phyloP scores from a whole-genome alignment of 2,113 vertebrate species.

The Rattus rattus region DNA sequence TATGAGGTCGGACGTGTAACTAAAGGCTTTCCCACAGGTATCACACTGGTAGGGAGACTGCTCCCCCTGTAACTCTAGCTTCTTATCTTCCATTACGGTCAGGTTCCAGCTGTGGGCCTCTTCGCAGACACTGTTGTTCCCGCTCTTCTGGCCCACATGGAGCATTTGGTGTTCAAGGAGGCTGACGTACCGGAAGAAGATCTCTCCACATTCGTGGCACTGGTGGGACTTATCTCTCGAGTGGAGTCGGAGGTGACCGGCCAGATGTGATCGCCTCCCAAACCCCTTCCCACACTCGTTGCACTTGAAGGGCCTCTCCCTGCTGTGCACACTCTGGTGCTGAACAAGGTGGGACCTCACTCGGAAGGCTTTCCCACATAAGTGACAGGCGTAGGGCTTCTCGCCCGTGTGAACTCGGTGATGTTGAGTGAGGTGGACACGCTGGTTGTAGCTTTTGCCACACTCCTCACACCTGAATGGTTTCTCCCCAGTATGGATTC shows the following conservation, averaged over 20 bases:
- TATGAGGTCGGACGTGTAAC: constrained; percentile 70
- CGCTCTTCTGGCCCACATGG: constrained; percentile 69
- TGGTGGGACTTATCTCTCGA: constrained; percentile 70
- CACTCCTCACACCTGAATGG: constrained; percentile 79
- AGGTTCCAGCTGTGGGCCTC: constrained; percentile 77
- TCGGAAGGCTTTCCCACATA: constrained; percentile 83
- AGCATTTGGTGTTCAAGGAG: constrained; percentile 80
- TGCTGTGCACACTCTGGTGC: constrained; percentile 82
- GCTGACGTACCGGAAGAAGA: constrained; percentile 79
- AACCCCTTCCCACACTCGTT: constrained; percentile 79
- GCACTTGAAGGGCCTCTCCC: constrained; percentile 80
- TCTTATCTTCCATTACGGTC: constrained; percentile 75
- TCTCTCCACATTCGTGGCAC: constrained; percentile 73
- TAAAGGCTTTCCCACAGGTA: constrained; percentile 77
- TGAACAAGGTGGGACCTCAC: constrained; percentile 83
- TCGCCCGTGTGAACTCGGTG: constrained; percentile 83
- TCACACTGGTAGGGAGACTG: constrained; percentile 71
- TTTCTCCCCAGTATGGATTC: constrained; percentile 82
- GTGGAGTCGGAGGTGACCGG: constrained; percentile 80
- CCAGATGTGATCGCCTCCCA: constrained; percentile 78
- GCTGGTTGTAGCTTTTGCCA: constrained; percentile 83
- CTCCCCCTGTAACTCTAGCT: constrained; percentile 75
- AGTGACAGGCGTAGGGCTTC: constrained; percentile 80
- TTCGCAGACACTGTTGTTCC: constrained; percentile 57
- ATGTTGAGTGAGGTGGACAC: constrained; percentile 82